phyloP scores from a whole-genome alignment of 2,113 vertebrate genomes.

The Cyphomyrus plagiostoma region DNA sequence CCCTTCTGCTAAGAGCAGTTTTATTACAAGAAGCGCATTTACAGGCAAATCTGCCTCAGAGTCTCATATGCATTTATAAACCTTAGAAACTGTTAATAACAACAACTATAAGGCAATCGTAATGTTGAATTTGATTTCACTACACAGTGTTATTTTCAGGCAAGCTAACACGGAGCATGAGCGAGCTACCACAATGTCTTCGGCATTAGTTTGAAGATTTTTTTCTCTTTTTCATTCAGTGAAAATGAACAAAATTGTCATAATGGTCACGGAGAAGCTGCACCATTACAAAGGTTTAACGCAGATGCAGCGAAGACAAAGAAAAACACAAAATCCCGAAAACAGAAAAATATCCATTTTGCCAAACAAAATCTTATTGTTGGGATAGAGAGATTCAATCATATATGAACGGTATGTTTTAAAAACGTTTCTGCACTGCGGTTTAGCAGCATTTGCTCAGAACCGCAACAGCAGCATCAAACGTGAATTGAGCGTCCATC shows the following conservation, averaged over 20 bases:
- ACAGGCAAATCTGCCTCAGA: background rate
- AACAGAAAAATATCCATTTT: background rate
- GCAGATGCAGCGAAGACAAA: background rate
- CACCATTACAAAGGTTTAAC: background rate
- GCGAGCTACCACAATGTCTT: background rate
- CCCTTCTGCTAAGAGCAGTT: background rate
- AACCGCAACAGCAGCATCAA: background rate
- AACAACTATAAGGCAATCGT: background rate
- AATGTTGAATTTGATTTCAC: background rate
- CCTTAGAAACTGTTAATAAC: background rate
- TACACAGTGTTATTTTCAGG: background rate
- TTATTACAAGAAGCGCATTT: background rate
- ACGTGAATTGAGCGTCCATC: background rate
- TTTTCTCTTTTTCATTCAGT: background rate
- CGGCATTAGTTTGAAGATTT: background rate
- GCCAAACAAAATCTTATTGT: background rate
- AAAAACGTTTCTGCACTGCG: background rate
- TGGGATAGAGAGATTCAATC: background rate
- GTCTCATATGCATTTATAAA: background rate
- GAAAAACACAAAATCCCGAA: background rate
- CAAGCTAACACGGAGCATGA: background rate
- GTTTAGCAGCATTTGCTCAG: background rate
- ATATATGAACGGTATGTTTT: background rate
- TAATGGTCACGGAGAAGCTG: background rate
- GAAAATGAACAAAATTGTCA: background rate